A percentile compares a stretch with the other conserved stretches of the same genome.
phyloP scores from a whole-genome alignment of 2,888 invertebrate genomes.

The Phaonia tiefii region DNA sequence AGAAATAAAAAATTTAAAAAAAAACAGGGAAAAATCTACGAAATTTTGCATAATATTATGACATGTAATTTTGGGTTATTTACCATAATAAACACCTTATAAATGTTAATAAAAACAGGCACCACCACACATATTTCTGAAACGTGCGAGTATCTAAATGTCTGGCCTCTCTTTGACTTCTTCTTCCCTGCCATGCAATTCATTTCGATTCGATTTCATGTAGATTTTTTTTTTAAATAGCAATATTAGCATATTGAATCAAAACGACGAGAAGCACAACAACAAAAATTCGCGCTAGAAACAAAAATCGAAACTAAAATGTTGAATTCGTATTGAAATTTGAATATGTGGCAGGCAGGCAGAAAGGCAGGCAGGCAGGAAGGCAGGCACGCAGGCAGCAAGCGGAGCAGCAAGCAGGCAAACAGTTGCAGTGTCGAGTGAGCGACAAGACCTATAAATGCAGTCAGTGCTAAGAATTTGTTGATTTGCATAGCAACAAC shows the following conservation, averaged over 20 bases:
- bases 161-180: neutral
- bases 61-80: slow-evolving; percentile 67
- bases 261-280: neutral
- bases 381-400: too few relatives aligned
- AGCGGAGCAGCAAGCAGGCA: too few relatives aligned
- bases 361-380: too few relatives aligned
- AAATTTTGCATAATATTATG: slow-evolving; percentile 66
- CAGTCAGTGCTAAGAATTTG: slow-evolving; percentile 64
- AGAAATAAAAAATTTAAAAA: slow-evolving; percentile 22
- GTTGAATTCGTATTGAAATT: neutral
- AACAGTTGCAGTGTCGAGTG: too few relatives aligned
- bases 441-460: slow-evolving; percentile 34
- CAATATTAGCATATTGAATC: slow-evolving; percentile 63
- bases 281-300: neutral
- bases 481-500: slow-evolving; percentile 64
- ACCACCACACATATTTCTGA: neutral
- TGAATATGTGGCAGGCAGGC: slow-evolving; percentile 25
- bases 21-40: slow-evolving; percentile 32
- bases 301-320: neutral
- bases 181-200: slow-evolving; percentile 13
- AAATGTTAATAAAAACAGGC: slow-evolving; percentile 45
- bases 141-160: too few relatives aligned
- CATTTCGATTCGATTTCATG: slow-evolving; percentile 2
- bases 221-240: slow-evolving; percentile 58
- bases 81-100: slow-evolving; percentile 64